Percentiles rank a stretch among this genome's conserved stretches.
Evolutionary conservation across 1,140 invertebrate genomes (phyloP).

Genomic region (Penaeus chinensis): DNA sequence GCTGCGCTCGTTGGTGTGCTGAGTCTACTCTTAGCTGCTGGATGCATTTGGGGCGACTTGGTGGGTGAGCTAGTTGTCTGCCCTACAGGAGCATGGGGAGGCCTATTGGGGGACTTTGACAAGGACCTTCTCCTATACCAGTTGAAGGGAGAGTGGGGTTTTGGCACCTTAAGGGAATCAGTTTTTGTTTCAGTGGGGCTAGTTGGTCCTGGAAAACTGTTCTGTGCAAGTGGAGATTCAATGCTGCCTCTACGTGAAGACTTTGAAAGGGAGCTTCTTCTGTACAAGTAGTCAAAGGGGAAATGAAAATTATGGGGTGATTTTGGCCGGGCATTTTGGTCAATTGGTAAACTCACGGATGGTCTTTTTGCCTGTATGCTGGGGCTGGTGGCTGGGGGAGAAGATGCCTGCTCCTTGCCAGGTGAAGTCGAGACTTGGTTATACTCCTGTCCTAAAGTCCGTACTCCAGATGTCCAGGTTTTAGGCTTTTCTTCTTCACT

Average conservation of each 20-base stretch:
- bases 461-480: neutral
- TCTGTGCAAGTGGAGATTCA: neutral
- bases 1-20: too few species aligned
- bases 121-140: too few species aligned
- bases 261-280: neutral
- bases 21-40: too few species aligned
- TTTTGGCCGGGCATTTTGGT: constrained; percentile 3
- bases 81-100: too few species aligned
- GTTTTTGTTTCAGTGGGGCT: too few species aligned
- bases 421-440: neutral
- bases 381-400: neutral
- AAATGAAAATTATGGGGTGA: neutral
- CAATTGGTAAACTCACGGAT: too few species aligned
- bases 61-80: too few species aligned
- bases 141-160: too few species aligned
- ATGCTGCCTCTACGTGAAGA: neutral
- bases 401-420: neutral
- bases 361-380: neutral
- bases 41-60: too few species aligned
- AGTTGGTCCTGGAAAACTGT: neutral
- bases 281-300: neutral
- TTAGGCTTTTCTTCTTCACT: neutral
- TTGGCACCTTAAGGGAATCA: too few species aligned
- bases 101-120: too few species aligned
- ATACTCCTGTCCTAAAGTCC: neutral